phyloP scores from a whole-genome alignment of 2,113 vertebrate genomes.

The Isurus oxyrinchus region DNA sequence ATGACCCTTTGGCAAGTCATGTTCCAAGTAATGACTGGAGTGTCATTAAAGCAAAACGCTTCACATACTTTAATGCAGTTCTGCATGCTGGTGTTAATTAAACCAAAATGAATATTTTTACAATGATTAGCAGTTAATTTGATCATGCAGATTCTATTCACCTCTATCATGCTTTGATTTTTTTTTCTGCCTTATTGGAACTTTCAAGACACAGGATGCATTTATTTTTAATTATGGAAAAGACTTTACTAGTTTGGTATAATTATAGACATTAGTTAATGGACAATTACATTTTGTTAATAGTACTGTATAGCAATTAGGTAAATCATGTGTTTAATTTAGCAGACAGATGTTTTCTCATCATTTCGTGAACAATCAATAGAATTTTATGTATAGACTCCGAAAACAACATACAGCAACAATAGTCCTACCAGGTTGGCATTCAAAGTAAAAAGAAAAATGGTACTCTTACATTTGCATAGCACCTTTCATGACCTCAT shows the following conservation, averaged over 20 bases:
- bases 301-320: constrained; percentile 33
- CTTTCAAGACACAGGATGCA: constrained; percentile 12
- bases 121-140: constrained; percentile 32
- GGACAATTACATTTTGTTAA: constrained; percentile 36
- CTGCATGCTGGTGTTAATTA: constrained; percentile 24
- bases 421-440: not conserved
- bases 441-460: not conserved
- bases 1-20: not conserved
- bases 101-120: not conserved
- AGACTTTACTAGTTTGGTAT: constrained; percentile 32
- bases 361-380: constrained; percentile 33
- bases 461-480: not conserved
- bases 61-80: not conserved
- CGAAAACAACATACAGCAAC: not conserved
- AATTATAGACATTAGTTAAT: constrained; percentile 35
- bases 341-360: constrained; percentile 35
- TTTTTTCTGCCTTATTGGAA: constrained; percentile 8
- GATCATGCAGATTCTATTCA: not conserved
- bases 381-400: not conserved
- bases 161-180: constrained; percentile 12
- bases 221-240: constrained; percentile 33
- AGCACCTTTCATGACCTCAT: not conserved
- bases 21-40: not conserved
- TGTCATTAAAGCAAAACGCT: not conserved
- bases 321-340: constrained; percentile 34